Evolutionary conservation across 1,140 invertebrate genomes (phyloP), one percentile per base, ranked within the genome.

Genomic region (Panulirus ornatus): DNA sequence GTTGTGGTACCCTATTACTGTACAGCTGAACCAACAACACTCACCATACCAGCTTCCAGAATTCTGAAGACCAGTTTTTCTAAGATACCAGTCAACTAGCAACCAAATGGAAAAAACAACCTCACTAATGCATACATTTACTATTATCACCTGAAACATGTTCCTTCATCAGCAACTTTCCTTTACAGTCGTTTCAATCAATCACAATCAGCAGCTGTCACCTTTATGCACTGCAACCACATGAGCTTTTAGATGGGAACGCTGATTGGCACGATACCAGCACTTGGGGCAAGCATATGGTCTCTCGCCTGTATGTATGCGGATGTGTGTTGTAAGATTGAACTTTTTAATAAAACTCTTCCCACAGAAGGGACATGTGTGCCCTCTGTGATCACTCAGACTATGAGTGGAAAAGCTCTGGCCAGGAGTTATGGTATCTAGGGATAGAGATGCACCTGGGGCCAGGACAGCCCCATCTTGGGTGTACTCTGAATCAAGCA

Each of bases 261-360:
- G 87, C 79, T 89, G 87, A 73, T 89, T 89, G 87, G 87, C 87
- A 27, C 87, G 87, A 47, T 89, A 89, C 78, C 87, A 83, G 47
- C 87, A 89, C 87, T 83, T 89, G 2, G 87, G 79, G 30, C 87
- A 89, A 66, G 87, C 87, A 54, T 89, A 89, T 27, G 87, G 87
- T 38, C 87, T 40, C 54, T 89, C 87, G 5, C 87, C 87, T 38
- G 87, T 89, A 40, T 89, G 87, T 36, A 89, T 89, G 42, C 87
- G 87, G 54, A 89, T 89, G 47, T 89, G 87, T 51, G 87, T 89
- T 14, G 87, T 89, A 30, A 89, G 58, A 66, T 89, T 89, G 87
- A 89, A 89, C 47, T 89, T 89, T 71, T 89, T 89, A 16, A 89
- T 82, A 34, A 89, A 89, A 83, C 87, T 89, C 34, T 89, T 89